Evolutionary conservation across 2,797 vertebrate species (phyloP).

Genomic region (Catharus ustulatus): DNA sequence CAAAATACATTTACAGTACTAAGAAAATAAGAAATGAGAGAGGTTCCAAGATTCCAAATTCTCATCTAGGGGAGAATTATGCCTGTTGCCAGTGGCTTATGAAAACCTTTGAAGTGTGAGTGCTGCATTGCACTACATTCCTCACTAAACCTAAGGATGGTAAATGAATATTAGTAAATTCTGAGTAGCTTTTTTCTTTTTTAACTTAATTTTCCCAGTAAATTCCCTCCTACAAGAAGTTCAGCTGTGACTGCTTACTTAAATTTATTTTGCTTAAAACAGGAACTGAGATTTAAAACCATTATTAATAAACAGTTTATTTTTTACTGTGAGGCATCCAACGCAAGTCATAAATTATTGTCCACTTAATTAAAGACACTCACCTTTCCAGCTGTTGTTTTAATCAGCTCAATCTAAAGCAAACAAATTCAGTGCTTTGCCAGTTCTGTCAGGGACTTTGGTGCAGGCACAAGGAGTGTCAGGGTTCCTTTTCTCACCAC

Average conservation of each 20-base stretch:
- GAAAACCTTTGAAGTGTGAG: not conserved
- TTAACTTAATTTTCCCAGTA: not conserved
- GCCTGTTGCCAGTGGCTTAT: not conserved
- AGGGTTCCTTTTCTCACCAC: not conserved
- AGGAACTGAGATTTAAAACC: conserved; percentile 54
- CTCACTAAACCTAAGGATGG: not conserved
- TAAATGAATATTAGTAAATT: not conserved
- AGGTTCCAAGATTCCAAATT: not conserved
- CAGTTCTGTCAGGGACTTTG: not conserved
- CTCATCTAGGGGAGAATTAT: not conserved
- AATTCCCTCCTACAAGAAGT: not conserved
- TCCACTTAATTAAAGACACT: conserved; percentile 50
- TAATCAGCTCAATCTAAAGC: not conserved
- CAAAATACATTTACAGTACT: not conserved
- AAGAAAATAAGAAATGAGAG: not conserved
- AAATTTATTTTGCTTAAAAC: conserved; percentile 44
- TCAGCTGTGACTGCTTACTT: conserved; percentile 32
- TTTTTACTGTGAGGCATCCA: conserved; percentile 42
- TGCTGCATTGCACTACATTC: not conserved
- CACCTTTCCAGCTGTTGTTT: conserved; percentile 53
- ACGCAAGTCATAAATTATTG: conserved; percentile 43
- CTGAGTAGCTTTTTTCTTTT: not conserved
- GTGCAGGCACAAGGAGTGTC: not conserved
- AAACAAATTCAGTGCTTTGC: not conserved
- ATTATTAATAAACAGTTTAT: conserved; percentile 70